Evolutionary conservation across 2,797 vertebrate genomes (phyloP), one percentile per base, ranked within the genome.

Genomic region (Coregonus sp.): DNA sequence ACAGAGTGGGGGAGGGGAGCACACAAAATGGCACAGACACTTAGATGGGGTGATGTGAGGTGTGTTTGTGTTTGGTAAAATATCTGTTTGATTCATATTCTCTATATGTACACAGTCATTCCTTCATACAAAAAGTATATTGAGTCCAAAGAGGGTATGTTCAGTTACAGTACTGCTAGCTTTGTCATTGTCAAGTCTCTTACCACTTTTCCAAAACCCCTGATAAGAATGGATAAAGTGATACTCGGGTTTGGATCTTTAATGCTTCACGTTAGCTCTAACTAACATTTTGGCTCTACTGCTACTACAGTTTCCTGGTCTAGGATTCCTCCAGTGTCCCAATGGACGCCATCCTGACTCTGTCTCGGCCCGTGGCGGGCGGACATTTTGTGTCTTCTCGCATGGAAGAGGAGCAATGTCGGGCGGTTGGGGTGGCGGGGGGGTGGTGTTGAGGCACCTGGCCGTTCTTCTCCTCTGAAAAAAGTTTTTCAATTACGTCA

Each of bases 391-490:
- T 94, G 93, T 97, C 96, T 89, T 95, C 95, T 78, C 94, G 92
- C 88, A 89, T 92, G 91, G 51, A 35, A 15, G 72, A 35, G 93
- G 92, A 79, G 74, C 74, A 89, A 95, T 92, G 95, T 95, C 96
- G 95, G 79, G 95, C 94, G 95, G 95, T 95, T 88, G 94, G 92
- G 88, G 94, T 14, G 12, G 71, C 91, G 84, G 94, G 95, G 89
- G 94, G 92, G 87, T 94, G 18, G 37, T 18, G 91, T 84, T 94
- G 95, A 93, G 95, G 95, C 95, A 96, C 96, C 96, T 98, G 98
- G 95, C 97, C 97, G 70, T 97, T 98, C 97, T 98, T 98, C 97
- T 99, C 98, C 96, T 99, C 98, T 99, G 98, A 97, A 99, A 99
- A 98, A 97, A 99, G 97, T 96, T 97, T 97, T 97, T 97, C 96